Evolutionary conservation across 1,140 invertebrate genomes (phyloP), one percentile per base, ranked within the genome.

Genomic region (Heliconius melpomene): DNA sequence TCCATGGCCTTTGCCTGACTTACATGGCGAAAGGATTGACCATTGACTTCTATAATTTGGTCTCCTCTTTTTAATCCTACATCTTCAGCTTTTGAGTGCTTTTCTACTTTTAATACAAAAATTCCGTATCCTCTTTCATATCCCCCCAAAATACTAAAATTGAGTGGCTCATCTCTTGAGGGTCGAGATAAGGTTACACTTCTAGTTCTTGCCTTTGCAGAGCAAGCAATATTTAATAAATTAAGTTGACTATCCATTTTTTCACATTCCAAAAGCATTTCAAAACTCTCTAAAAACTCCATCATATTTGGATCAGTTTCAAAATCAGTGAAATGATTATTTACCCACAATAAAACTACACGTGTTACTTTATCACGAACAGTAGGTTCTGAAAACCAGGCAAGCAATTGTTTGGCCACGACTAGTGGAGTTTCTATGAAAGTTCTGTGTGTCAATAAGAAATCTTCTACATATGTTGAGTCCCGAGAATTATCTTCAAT

Each of bases 291-390:
- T 71, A 99, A 94, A 90, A 99, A 99, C 83, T 98, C 98, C 96
- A 99, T 99, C 98, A 99, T 99, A 52, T 97, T 96, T 40, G 98
- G 97, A 95, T 99, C 98, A 8, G 97, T 98, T 95, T 99, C 99
- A 95, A 99, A 99, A 92, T 99, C 99, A 36, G 98, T 99, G 89
- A 99, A 99, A 95, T 99, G 99, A 94, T 99, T 99, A 91, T 99
- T 99, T 0, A 99, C 99, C 99, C 99, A 99, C 1, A 99, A 95
- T 3, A 99, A 95, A 1, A 99, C 98, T 0, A 99, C 98, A 78
- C 99, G 95, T 0, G 99, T 99, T 1, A 99, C 98, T 89, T 98
- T 95, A 91, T 99, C 98, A 74, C 98, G 95, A 7, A 98, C 96
- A 74, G 96, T 95, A 5, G 96, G 93, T 90, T 99, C 97, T 60